Percentiles rank a stretch among this genome's conserved stretches.
Conservation (phyloP, 2,113 vertebrate species). For the Hippotragus niger region DNA sequence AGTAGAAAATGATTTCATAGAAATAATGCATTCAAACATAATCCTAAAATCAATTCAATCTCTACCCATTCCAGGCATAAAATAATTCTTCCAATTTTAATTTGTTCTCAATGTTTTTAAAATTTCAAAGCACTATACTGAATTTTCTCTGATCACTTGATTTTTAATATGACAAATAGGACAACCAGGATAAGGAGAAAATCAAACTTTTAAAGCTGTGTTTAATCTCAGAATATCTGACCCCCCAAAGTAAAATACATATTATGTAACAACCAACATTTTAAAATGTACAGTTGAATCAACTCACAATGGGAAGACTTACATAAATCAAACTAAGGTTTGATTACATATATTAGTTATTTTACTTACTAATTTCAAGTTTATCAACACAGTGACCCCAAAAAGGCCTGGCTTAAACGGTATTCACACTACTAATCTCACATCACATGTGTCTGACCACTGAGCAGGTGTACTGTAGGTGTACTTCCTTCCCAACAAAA, state of each 20-base stretch:
- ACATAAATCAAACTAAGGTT: neutral
- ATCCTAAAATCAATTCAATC: neutral
- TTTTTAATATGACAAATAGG: constrained; percentile 10
- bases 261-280: neutral
- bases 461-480: neutral
- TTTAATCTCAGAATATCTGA: neutral
- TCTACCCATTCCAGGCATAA: neutral
- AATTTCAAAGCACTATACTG: neutral
- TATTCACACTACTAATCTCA: neutral
- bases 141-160: neutral
- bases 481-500: neutral
- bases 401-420: neutral
- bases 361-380: constrained; percentile 14
- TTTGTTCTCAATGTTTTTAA: neutral
- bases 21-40: neutral
- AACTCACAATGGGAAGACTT: neutral
- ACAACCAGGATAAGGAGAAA: neutral
- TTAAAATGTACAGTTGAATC: neutral
- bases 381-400: neutral
- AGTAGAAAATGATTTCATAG: constrained; percentile 17
- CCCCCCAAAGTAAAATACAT: neutral
- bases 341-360: neutral
- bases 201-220: neutral
- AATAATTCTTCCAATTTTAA: constrained; percentile 17
- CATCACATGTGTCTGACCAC: neutral